Conservation (phyloP, 2,113 vertebrate species). For the Perca flavescens region DNA sequence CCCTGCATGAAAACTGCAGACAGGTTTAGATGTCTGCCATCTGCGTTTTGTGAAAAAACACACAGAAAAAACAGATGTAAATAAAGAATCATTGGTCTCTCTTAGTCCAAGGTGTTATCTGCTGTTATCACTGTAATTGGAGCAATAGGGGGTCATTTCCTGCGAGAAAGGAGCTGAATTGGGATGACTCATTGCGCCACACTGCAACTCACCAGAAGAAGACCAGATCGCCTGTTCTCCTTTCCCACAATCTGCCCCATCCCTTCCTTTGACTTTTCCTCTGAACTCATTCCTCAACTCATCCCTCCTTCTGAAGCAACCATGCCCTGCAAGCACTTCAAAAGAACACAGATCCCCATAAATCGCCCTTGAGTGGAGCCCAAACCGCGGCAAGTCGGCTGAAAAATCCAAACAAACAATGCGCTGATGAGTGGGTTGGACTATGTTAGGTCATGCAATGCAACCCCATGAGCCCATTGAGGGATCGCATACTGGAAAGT, state of each 20-base stretch:
- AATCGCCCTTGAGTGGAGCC: conserved; percentile 46
- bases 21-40: conserved; percentile 42
- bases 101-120: conserved; percentile 56
- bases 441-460: conserved; percentile 56
- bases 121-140: conserved; percentile 68
- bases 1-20: conserved; percentile 38
- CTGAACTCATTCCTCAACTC: conserved; percentile 55
- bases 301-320: conserved; percentile 53
- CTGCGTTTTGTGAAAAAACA: conserved; percentile 8
- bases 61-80: conserved; percentile 40
- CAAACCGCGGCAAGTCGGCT: conserved; percentile 45
- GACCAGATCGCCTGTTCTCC: conserved; percentile 30
- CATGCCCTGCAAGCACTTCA: conserved; percentile 42
- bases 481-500: conserved; percentile 54
- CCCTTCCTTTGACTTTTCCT: conserved; percentile 11
- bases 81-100: conserved; percentile 7
- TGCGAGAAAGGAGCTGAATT: conserved; percentile 56
- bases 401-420: conserved; percentile 75
- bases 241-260: conserved; percentile 10
- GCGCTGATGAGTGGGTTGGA: conserved; percentile 52
- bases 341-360: conserved; percentile 56
- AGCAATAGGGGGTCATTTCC: conserved; percentile 69
- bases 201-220: conserved; percentile 39
- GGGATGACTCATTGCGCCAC: conserved; percentile 45
- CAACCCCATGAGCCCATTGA: conserved; percentile 5